Conservation (phyloP, 2,888 invertebrate species). For the Meliscaeva auricollis region DNA sequence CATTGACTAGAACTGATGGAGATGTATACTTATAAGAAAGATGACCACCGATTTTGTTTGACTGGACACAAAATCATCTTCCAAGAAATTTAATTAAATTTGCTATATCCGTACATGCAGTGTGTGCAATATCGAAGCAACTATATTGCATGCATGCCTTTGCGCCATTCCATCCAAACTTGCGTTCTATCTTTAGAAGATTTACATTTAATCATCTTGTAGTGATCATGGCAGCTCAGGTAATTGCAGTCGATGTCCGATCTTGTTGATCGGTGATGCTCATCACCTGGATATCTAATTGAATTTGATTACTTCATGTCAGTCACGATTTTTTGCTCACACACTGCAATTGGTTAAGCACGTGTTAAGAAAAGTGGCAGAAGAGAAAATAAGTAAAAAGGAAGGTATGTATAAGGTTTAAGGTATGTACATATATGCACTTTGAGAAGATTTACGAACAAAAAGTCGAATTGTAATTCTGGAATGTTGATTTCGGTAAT, state of each 20-base stretch:
- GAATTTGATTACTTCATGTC: conserved; percentile 76
- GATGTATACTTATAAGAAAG: not conserved
- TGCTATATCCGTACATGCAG: not conserved
- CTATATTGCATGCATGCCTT: not conserved
- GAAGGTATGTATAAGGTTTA: not conserved
- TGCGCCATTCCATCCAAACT: not conserved
- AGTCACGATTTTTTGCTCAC: conserved; percentile 65
- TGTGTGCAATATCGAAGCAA: not conserved
- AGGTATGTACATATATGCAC: too few relatives aligned
- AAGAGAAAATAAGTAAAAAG: not conserved
- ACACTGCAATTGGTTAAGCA: conserved; percentile 40
- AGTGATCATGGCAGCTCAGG: conserved; percentile 47
- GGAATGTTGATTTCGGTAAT: not conserved
- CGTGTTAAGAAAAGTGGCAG: conserved; percentile 54
- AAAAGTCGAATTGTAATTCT: not conserved
- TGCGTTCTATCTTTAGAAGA: conserved; percentile 11
- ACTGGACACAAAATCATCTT: conserved; percentile 19
- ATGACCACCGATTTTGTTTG: conserved; percentile 65
- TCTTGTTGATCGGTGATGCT: conserved; percentile 68
- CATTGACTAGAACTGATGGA: not conserved
- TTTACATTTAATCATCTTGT: conserved; percentile 68
- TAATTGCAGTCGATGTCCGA: conserved; percentile 71
- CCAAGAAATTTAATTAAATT: conserved; percentile 66
- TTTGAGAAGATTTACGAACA: not conserved
- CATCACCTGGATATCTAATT: conserved; percentile 74